These are phyloP conservation scores for Chydorus sphaericus DNA, from an alignment of 2,888 invertebrate genomes.

Conservation along the genomic window DNA sequence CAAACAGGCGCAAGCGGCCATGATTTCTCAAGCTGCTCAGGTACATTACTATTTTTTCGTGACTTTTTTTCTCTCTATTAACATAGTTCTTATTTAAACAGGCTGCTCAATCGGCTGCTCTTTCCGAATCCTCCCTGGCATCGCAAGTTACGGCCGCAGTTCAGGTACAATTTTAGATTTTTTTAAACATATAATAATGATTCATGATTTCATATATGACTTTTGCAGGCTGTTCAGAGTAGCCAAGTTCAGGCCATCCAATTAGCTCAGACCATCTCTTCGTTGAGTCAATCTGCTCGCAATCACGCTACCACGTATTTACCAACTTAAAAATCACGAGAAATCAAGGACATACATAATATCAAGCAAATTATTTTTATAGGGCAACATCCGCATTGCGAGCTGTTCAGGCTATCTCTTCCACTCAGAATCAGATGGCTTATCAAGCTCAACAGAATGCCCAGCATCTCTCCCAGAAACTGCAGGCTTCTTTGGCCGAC, in stretches of 20 bases:
- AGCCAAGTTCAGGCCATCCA: constrained; percentile 21
- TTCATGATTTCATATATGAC: not conserved
- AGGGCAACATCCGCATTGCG: constrained; percentile 19
- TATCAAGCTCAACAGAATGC: constrained; percentile 22
- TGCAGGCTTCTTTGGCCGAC: constrained; percentile 21
- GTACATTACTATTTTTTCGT: no score
- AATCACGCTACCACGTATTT: constrained; percentile 18
- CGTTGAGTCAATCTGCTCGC: constrained; percentile 19
- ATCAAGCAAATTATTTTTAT: not conserved
- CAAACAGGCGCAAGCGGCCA: constrained; percentile 18
- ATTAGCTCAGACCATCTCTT: constrained; percentile 19
- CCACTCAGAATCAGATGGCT: constrained; percentile 21
- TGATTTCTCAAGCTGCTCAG: constrained; percentile 16
- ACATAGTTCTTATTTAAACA: no score
- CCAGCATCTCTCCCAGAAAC: constrained; percentile 20
- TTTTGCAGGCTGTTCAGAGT: constrained; percentile 18
- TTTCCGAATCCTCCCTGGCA: constrained; percentile 19
- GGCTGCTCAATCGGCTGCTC: constrained; percentile 20
- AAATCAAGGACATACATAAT: not conserved
- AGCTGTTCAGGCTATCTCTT: constrained; percentile 20
- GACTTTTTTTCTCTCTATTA: no score
- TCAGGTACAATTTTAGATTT: not conserved
- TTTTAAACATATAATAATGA: no score
- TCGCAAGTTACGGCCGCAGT: constrained; percentile 19
- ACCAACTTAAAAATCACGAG: not conserved